Base-by-base conservation (phyloP, 2,113 vertebrate genomes). In the Sylvia atricapilla region DNA sequence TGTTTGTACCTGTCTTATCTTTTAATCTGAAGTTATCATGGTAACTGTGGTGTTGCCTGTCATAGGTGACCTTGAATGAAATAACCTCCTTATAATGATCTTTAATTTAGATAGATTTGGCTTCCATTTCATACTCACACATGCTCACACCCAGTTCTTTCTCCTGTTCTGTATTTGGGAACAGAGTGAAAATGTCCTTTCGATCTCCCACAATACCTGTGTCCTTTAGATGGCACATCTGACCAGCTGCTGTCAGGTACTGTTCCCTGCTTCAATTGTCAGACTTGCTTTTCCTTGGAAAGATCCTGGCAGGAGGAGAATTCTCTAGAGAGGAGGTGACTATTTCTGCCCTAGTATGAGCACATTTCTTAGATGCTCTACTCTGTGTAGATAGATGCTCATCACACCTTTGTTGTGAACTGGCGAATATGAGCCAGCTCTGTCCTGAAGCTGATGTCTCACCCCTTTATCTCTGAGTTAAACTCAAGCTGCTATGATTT, bases 211-310 rank as follows among this genome's bases (percentile, higher is more conserved):
- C 13, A 12, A 7, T 63, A 28, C 13, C 52, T 74, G n/a, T 0
- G 1, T 78, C 74, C 66, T 94, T 94, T 82, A 66, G 58, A 69
- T 92, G 82, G 56, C 90, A 94, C 44, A 74, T 94, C 80, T 80
- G 68, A 49, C 44, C 50, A 93, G 76, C 53, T 95, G 63, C 90
- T 93, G 63, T 60, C 50, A 69, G 44, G 28, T 60, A 49, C 41
- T 76, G 9, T 64, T 86, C 35, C 67, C 27, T 76, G 49, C 23
- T 10, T 41, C 81, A 23, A 58, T 53, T 64, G 62, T 72, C 72
- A 73, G 18, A 10, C 21, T 60, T 73, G 27, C 53, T 87, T 56
- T 60, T 72, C 44, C 49, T 35, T 69, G 14, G 53, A 59, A 67
- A 37, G 10, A 59, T 81, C 37, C 50, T 53, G 75, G 50, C 23